These are phyloP conservation scores for Triplophysa siluroides DNA, from an alignment of 2,113 vertebrate species.

Conservation along the genomic window DNA sequence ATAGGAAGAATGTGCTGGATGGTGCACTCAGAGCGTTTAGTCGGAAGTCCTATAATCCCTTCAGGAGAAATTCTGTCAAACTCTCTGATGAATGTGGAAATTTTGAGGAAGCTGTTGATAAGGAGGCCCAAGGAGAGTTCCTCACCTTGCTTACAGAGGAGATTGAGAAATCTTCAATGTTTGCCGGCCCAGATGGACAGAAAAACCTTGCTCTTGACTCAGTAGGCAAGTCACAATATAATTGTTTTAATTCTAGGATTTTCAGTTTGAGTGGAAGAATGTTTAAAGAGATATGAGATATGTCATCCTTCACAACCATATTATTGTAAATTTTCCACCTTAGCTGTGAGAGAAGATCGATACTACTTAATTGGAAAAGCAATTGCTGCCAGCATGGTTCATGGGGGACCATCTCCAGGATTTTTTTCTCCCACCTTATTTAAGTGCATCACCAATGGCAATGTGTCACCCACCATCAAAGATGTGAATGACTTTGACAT, in stretches of 20 bases:
- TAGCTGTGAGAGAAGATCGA: conserved; percentile 8
- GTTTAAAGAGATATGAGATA: too few species aligned
- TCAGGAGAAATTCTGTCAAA: conserved; percentile 24
- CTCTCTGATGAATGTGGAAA: conserved; percentile 22
- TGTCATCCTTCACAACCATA: too few species aligned
- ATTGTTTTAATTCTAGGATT: not conserved
- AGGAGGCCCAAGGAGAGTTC: not conserved
- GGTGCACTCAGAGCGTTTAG: not conserved
- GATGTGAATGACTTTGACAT: conserved; percentile 14
- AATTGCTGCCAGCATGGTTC: conserved; percentile 6
- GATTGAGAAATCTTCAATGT: not conserved
- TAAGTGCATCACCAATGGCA: not conserved
- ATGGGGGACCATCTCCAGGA: conserved; percentile 3
- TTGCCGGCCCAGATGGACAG: not conserved
- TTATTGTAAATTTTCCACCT: not conserved
- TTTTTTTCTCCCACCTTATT: not conserved
- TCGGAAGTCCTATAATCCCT: not conserved
- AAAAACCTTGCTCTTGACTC: conserved; percentile 15
- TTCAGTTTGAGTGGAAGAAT: too few species aligned
- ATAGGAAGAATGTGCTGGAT: too few species aligned
- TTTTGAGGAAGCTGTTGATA: conserved; percentile 8
- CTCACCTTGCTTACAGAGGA: not conserved
- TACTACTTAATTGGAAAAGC: not conserved
- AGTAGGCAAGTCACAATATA: not conserved
- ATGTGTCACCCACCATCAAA: not conserved